Evolutionary conservation across 2,797 vertebrate species (phyloP).

Genomic region (Botia kubotai): DNA sequence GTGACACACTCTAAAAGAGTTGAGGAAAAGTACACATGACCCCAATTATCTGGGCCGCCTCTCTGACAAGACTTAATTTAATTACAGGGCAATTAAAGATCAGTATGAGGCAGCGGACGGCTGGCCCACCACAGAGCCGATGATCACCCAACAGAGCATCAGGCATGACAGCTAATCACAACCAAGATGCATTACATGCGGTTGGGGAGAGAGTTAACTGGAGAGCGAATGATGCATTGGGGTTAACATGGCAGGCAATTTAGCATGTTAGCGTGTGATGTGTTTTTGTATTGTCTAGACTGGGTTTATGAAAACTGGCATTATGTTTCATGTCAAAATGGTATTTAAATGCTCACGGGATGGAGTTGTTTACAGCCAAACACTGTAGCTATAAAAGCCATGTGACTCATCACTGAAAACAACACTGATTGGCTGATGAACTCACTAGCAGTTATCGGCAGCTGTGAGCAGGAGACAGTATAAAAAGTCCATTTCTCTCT

Average conservation of each 20-base stretch:
- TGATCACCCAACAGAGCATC: conserved; percentile 40
- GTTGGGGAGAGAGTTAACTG: neutral
- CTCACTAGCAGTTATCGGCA: neutral
- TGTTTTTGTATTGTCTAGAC: neutral
- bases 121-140: conserved; percentile 35
- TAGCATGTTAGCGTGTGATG: neutral
- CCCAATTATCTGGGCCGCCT: conserved; percentile 54
- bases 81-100: conserved; percentile 63
- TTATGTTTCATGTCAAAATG: too few species aligned
- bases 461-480: neutral
- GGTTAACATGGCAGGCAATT: neutral
- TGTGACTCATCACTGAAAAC: too few species aligned
- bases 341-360: neutral
- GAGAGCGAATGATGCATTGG: conserved; percentile 19
- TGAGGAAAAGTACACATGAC: conserved; percentile 50
- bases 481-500: neutral
- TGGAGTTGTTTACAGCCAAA: too few species aligned
- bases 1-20: conserved; percentile 35
- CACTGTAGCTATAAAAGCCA: too few species aligned
- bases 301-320: neutral
- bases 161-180: conserved; percentile 23
- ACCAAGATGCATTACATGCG: too few species aligned
- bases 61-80: conserved; percentile 57
- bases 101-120: conserved; percentile 40
- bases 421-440: too few species aligned